phyloP scores from a whole-genome alignment of 2,113 vertebrate genomes.

The Pseudolaguvia tuberculata region DNA sequence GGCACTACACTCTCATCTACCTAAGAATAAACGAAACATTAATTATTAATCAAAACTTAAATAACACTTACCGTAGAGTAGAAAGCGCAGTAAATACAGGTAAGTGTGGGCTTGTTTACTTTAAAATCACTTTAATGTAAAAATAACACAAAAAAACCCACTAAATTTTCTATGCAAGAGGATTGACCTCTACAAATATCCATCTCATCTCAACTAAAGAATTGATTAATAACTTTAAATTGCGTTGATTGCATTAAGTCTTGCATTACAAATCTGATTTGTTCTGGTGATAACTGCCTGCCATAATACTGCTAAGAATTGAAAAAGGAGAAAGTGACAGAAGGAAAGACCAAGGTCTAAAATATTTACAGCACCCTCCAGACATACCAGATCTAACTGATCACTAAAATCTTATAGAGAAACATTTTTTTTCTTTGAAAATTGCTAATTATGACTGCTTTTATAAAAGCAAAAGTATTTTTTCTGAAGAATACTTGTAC shows the following conservation, averaged over 20 bases:
- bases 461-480: neutral
- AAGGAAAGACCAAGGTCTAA: constrained; percentile 11
- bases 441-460: neutral
- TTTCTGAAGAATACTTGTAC: neutral
- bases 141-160: constrained; percentile 9
- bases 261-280: constrained; percentile 44
- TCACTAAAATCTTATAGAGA: neutral
- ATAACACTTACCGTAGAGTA: constrained; percentile 61
- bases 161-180: constrained; percentile 32
- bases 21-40: constrained; percentile 61
- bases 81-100: constrained; percentile 63
- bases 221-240: constrained; percentile 21
- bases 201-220: constrained; percentile 41
- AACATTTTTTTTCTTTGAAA: neutral
- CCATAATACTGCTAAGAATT: constrained; percentile 39
- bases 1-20: constrained; percentile 57
- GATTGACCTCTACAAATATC: constrained; percentile 20
- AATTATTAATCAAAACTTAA: constrained; percentile 57
- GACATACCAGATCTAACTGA: neutral
- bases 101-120: constrained; percentile 52
- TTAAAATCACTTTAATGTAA: constrained; percentile 42
- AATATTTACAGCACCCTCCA: constrained; percentile 10
- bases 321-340: constrained; percentile 39
- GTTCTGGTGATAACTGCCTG: constrained; percentile 43
- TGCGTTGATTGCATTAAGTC: constrained; percentile 48